Evolutionary conservation across 92 coral and sea anemone species (phyloP).

Genomic region (Hydrozoanthus gracilis): DNA sequence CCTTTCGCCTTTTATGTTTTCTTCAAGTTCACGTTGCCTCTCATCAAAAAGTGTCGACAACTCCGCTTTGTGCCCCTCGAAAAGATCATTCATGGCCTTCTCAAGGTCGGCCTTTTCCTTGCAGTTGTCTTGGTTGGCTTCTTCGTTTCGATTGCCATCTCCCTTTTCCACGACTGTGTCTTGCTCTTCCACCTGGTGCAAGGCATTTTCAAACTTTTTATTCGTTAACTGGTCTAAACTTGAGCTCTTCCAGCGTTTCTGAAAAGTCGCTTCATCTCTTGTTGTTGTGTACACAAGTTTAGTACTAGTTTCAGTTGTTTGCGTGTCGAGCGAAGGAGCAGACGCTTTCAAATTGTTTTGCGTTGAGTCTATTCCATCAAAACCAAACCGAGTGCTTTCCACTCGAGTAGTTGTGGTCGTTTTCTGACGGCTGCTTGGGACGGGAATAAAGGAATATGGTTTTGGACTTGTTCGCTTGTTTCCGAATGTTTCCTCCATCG

Average conservation of each 20-base stretch:
- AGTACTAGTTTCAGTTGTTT: neutral
- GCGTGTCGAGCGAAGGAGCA: neutral
- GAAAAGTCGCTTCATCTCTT: neutral
- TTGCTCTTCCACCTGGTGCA: constrained; percentile 6
- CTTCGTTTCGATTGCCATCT: neutral
- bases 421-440: constrained; percentile 37
- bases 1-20: constrained; percentile 4
- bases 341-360: neutral
- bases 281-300: neutral
- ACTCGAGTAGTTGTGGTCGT: constrained; percentile 22
- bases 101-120: neutral
- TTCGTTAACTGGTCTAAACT: constrained; percentile 34
- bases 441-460: constrained; percentile 31
- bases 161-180: neutral
- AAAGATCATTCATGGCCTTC: neutral
- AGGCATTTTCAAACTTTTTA: constrained; percentile 10
- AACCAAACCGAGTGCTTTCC: constrained; percentile 26
- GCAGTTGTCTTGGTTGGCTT: neutral
- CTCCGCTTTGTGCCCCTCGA: constrained; percentile 5
- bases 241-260: constrained; percentile 3
- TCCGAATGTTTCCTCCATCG: constrained; percentile 22
- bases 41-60: neutral
- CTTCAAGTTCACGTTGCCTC: constrained; percentile 35
- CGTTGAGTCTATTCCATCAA: neutral
- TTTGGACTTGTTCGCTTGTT: constrained; percentile 10